These are phyloP conservation scores for Panthera tigris DNA, from an alignment of 2,113 vertebrate species.

Conservation along the genomic window DNA sequence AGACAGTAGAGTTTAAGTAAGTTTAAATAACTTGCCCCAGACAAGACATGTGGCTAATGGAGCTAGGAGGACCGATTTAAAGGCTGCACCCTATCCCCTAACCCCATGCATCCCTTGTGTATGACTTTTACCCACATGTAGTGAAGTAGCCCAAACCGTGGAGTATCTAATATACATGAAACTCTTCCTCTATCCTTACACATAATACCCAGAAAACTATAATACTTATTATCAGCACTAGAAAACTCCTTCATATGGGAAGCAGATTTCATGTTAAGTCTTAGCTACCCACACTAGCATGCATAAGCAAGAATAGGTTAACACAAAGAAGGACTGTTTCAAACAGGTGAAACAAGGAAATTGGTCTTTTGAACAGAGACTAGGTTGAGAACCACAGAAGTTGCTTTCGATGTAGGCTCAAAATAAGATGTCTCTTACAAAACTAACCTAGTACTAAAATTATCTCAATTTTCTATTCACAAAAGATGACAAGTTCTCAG, in stretches of 20 bases:
- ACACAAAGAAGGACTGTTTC: neutral
- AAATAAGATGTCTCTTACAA: neutral
- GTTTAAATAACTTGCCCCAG: neutral
- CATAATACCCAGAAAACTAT: neutral
- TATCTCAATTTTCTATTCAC: neutral
- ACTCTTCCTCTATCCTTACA: neutral
- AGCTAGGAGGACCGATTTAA: neutral
- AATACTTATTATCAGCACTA: neutral
- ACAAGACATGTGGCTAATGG: neutral
- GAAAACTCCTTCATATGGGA: neutral
- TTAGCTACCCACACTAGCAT: neutral
- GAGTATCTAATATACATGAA: neutral
- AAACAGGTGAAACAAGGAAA: neutral
- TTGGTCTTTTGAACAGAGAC: neutral
- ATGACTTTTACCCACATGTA: neutral
- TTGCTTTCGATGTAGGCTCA: neutral
- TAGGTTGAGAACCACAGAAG: neutral
- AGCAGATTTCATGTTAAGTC: neutral
- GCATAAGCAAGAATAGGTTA: neutral
- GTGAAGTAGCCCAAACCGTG: no score
- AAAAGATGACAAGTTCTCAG: neutral
- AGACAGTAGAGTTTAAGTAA: neutral
- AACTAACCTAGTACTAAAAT: neutral
- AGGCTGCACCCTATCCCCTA: no score
- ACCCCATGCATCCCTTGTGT: neutral